Conservation (phyloP, 2,113 vertebrate genomes). For the Poeciliopsis occidentalis region DNA sequence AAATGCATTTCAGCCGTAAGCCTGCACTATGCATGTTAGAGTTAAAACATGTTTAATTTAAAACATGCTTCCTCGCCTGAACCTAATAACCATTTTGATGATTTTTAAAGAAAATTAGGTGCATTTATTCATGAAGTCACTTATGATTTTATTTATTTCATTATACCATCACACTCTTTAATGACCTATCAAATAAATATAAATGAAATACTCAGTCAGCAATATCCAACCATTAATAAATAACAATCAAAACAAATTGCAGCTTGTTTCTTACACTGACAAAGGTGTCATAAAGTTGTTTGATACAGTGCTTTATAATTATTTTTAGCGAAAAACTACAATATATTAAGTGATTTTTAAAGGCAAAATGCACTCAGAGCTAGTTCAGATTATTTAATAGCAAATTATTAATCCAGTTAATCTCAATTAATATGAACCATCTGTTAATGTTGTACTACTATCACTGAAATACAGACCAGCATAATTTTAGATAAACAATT, state of each 20-base stretch:
- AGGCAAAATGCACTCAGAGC: not conserved
- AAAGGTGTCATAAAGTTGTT: not conserved
- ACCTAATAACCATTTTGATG: not conserved
- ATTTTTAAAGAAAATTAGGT: not conserved
- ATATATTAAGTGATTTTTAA: not conserved
- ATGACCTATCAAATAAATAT: not conserved
- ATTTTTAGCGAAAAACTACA: not conserved
- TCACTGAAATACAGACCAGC: not conserved
- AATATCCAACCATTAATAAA: not conserved
- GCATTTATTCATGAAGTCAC: conserved; percentile 14
- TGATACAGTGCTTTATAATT: not conserved
- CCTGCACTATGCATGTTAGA: not conserved
- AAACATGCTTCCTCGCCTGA: not conserved
- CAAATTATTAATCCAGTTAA: not conserved
- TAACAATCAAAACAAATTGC: not conserved
- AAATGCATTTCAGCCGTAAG: not conserved
- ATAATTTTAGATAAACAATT: too few relatives aligned
- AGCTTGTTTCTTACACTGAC: not conserved
- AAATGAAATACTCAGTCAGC: not conserved
- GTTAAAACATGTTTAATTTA: not conserved
- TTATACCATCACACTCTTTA: conserved; percentile 5
- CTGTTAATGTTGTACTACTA: not conserved
- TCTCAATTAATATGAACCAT: not conserved
- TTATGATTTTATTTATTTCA: conserved; percentile 18
- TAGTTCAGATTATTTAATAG: not conserved